Base-by-base conservation (phyloP, 2,888 invertebrate genomes). In the Perizoma flavofasciatum region DNA sequence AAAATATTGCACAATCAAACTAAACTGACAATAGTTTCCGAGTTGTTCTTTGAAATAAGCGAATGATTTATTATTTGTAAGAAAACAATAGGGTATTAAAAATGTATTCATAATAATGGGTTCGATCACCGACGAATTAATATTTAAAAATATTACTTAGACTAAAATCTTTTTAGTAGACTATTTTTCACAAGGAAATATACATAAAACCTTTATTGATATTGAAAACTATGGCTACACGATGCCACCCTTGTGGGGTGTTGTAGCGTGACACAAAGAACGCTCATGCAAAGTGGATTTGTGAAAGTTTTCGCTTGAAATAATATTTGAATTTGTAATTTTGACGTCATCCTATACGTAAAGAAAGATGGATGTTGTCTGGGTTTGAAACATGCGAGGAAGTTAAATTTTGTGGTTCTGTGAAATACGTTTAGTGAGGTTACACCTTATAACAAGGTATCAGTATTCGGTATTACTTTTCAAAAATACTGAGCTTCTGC, bases 241-340 rank as follows among this genome's bases (percentile, higher is more conserved):
- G 72, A 55, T 49, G 47, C 64, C 75, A 73, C 70, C 60, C 67
- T 53, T 50, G 67, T 68, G 73, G 74, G 71, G 79, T 69, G 77
- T 70, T 71, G 66, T 79, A 71, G 78, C 82, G 81, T 79, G 78
- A 79, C 76, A 77, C 80, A 81, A 82, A 83, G 83, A 83, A 81
- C 77, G 81, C 81, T 86, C 87, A 83, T 85, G 86, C 85, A 83
- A 88, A 87, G 85, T 85, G 83, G 83, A 85, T 86, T 81, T 81
- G 81, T 77, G 78, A 81, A 84, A 82, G 82, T 86, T 86, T 85
- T 84, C 84, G 79, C 81, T 78, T 76, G 83, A 86, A 88, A 86
- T 87, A 87, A 84, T 85, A 86, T 87, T 86, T 86, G 86, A 85
- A 87, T 85, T 83, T 83, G 84, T 83, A 86, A 86, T 83, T 83